Evolutionary conservation across 2,888 invertebrate genomes (phyloP).

Genomic region (Chirona hameri): DNA sequence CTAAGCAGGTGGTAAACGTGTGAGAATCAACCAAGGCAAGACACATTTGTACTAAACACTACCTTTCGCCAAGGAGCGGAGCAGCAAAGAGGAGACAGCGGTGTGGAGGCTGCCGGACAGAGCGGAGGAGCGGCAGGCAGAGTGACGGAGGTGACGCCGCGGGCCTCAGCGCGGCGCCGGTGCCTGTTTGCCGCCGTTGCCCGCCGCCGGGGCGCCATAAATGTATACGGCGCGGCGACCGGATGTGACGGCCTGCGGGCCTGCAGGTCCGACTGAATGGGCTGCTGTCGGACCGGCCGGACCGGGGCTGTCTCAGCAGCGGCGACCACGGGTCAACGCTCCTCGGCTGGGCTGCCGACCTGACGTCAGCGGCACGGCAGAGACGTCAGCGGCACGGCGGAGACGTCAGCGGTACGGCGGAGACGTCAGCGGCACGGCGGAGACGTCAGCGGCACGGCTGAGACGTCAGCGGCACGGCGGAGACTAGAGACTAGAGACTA

Average conservation of each 20-base stretch:
- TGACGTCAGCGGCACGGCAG: not conserved
- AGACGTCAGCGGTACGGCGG: not conserved
- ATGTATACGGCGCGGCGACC: conserved; percentile 22
- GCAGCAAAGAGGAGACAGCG: too few species aligned
- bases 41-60: too few species aligned
- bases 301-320: not conserved
- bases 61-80: too few species aligned
- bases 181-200: conserved; percentile 11
- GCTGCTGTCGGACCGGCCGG: not conserved
- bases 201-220: conserved; percentile 24
- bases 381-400: not conserved
- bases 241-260: not conserved
- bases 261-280: conserved; percentile 7
- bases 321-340: not conserved
- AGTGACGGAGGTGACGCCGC: not conserved
- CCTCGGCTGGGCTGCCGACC: not conserved
- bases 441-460: too few species aligned
- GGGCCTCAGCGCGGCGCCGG: not conserved
- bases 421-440: too few species aligned
- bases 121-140: not conserved
- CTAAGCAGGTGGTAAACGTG: too few species aligned
- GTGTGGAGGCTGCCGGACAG: not conserved
- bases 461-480: too few species aligned
- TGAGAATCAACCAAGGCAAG: too few species aligned
- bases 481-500: too few species aligned